These are phyloP conservation scores for Empis stercorea DNA, from an alignment of 2,888 invertebrate genomes.

Conservation along the genomic window DNA sequence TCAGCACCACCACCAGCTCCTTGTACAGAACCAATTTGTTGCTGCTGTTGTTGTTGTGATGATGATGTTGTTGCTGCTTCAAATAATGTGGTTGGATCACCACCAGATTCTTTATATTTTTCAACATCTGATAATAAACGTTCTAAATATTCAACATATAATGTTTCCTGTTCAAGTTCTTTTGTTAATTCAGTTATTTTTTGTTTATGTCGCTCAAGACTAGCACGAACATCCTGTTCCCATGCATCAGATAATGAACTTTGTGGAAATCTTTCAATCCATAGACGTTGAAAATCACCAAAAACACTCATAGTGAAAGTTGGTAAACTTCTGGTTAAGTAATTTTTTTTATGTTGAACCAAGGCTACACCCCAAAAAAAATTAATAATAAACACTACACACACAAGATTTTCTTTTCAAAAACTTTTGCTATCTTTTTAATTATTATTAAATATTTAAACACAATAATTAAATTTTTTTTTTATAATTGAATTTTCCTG, in stretches of 20 bases:
- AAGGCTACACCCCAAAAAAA: no score
- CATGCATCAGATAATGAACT: constrained; percentile 82
- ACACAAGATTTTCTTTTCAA: no score
- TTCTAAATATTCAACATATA: constrained; percentile 82
- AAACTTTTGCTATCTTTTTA: no score
- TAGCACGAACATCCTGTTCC: constrained; percentile 86
- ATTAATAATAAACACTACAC: no score
- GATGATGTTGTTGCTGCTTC: constrained; percentile 28
- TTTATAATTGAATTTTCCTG: no score
- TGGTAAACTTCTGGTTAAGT: no score
- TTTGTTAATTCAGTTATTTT: constrained; percentile 69
- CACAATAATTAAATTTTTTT: no score
- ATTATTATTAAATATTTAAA: no score
- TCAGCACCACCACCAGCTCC: constrained; percentile 6
- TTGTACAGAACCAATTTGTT: constrained; percentile 10
- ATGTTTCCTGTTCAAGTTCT: constrained; percentile 80
- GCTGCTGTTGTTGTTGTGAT: constrained; percentile 11
- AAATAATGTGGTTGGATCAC: constrained; percentile 36
- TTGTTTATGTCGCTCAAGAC: constrained; percentile 78
- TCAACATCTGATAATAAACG: constrained; percentile 74
- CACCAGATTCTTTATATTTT: constrained; percentile 51
- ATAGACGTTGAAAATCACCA: constrained; percentile 82
- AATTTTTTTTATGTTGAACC: not conserved
- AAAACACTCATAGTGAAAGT: constrained; percentile 60
- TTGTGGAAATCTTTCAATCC: constrained; percentile 83